A percentile compares a stretch with the other conserved stretches of the same genome.
Evolutionary conservation across 2,113 vertebrate species (phyloP).

Genomic region (Halichoerus grypus): DNA sequence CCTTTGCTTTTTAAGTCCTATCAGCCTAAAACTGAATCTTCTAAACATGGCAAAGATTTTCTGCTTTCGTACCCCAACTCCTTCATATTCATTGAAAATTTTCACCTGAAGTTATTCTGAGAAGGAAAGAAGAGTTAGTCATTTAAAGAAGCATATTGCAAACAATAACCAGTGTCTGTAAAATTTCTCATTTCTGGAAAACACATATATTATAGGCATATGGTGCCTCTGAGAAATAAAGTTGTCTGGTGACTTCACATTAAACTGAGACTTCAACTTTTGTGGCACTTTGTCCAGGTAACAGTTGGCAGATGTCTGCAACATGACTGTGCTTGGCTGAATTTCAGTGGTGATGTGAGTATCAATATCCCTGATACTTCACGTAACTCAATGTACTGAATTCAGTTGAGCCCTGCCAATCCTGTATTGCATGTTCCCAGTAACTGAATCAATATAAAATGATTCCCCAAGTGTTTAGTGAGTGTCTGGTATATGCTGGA

Average conservation of each 20-base stretch:
- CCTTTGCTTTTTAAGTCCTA: slow-evolving; percentile 13
- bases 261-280: neutral
- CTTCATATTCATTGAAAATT: neutral
- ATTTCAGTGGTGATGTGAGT: neutral
- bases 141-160: neutral
- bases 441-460: neutral
- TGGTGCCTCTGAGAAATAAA: neutral
- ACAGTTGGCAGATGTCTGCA: neutral
- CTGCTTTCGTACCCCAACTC: neutral
- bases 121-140: neutral
- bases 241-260: neutral
- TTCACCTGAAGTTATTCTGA: slow-evolving; percentile 53
- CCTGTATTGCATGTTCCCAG: neutral
- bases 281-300: neutral
- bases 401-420: neutral
- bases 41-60: neutral
- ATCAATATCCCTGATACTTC: neutral
- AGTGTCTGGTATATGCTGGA: neutral
- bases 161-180: neutral
- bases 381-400: neutral
- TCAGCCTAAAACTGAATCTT: slow-evolving; percentile 1
- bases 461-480: neutral
- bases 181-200: neutral
- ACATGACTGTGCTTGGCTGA: neutral
- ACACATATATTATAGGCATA: neutral